Evolutionary conservation across 2,113 vertebrate species (phyloP).

Genomic region (Pachypanchax playfairii): DNA sequence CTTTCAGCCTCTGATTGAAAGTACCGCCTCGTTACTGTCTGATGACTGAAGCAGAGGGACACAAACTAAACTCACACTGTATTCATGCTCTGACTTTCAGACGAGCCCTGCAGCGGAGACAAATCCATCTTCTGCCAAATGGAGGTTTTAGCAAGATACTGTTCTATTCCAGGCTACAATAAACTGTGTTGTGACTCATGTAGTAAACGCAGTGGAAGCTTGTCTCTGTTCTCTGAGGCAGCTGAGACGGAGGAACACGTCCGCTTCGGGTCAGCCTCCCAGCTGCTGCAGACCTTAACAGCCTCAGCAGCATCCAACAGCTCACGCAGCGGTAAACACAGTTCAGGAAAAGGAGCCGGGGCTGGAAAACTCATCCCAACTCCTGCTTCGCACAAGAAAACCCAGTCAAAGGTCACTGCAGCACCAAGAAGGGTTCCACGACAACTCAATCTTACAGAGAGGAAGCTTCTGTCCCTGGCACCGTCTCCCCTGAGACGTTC

Average conservation of each 20-base stretch:
- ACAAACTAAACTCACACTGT: neutral
- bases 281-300: conserved; percentile 61
- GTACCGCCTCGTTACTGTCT: too few relatives aligned
- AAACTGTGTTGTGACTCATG: conserved; percentile 95
- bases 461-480: conserved; percentile 9
- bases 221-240: conserved; percentile 76
- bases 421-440: conserved; percentile 41
- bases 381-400: conserved; percentile 50
- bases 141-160: conserved; percentile 94
- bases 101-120: conserved; percentile 91
- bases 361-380: conserved; percentile 36
- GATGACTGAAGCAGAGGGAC: neutral
- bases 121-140: conserved; percentile 99
- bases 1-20: neutral
- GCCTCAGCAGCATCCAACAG: conserved; percentile 49
- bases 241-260: conserved; percentile 73
- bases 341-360: conserved; percentile 12
- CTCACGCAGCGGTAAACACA: conserved; percentile 48
- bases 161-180: conserved; percentile 95
- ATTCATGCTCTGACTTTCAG: conserved; percentile 76
- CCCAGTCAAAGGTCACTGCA: conserved; percentile 52
- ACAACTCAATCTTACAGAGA: conserved; percentile 28
- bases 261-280: conserved; percentile 71
- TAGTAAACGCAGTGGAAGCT: conserved; percentile 75
- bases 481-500: neutral